Evolutionary conservation across 1,140 invertebrate genomes (phyloP).

Genomic region (Drosophila truncata): DNA sequence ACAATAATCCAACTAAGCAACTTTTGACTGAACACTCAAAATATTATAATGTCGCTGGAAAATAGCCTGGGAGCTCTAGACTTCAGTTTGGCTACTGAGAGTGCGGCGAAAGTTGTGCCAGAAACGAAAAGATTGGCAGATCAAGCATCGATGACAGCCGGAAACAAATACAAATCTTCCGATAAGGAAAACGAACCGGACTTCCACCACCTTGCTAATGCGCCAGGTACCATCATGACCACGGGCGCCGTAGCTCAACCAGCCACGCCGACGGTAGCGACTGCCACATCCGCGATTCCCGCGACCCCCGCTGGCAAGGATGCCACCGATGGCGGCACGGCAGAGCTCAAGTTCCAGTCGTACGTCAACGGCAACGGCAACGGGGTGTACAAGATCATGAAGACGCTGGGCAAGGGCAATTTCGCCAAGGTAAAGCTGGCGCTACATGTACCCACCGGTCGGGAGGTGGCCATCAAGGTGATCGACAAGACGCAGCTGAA

Average conservation of each 20-base stretch:
- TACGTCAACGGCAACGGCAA: slow-evolving; percentile 70
- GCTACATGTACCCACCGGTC: slow-evolving; percentile 99
- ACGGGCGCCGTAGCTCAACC: slow-evolving; percentile 20
- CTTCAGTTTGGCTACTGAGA: slow-evolving; percentile 49
- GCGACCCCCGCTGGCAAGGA: slow-evolving; percentile 26
- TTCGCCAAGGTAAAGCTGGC: slow-evolving; percentile 99
- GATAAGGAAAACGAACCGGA: slow-evolving; percentile 60
- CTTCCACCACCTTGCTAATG: background rate
- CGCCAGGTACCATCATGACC: slow-evolving; percentile 21
- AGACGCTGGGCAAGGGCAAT: slow-evolving; percentile 99
- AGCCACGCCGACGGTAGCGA: slow-evolving; percentile 4
- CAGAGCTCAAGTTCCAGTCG: slow-evolving; percentile 63
- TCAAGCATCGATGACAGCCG: slow-evolving; percentile 19
- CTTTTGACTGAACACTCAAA: slow-evolving; percentile 5
- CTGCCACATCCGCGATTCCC: background rate
- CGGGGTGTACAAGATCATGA: slow-evolving; percentile 98
- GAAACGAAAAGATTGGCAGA: slow-evolving; percentile 27
- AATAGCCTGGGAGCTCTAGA: slow-evolving; percentile 66
- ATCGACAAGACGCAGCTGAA: slow-evolving; percentile 99
- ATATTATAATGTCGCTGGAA: slow-evolving; percentile 63
- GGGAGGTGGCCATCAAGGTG: slow-evolving; percentile 99
- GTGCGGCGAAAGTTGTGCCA: slow-evolving; percentile 38
- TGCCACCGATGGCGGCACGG: slow-evolving; percentile 35
- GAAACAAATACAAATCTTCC: slow-evolving; percentile 49
- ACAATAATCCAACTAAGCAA: slow-evolving; percentile 4